A percentile compares a stretch with the other conserved stretches of the same genome.
Evolutionary conservation across 2,888 invertebrate species (phyloP).

Genomic region (Epistrophe eligans): DNA sequence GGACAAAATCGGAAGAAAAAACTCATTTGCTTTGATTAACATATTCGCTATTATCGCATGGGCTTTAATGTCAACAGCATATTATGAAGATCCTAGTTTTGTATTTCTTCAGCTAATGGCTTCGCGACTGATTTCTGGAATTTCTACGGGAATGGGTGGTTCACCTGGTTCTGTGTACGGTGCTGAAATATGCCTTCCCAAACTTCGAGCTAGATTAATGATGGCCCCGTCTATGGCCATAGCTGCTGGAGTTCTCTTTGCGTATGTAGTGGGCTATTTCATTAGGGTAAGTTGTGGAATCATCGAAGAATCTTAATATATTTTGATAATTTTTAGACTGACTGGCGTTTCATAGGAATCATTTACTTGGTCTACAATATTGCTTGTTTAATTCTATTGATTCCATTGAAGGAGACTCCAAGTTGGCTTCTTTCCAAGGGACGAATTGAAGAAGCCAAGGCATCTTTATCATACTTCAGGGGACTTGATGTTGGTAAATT

Average conservation of each 20-base stretch:
- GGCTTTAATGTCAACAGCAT: slow-evolving; percentile 81
- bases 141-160: slow-evolving; percentile 82
- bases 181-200: slow-evolving; percentile 85
- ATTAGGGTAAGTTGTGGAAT: slow-evolving; percentile 78
- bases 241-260: slow-evolving; percentile 87
- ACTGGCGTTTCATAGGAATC: slow-evolving; percentile 81
- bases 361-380: slow-evolving; percentile 81
- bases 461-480: slow-evolving; percentile 86
- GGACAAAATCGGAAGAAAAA: slow-evolving; percentile 82
- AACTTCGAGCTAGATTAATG: slow-evolving; percentile 87
- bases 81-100: slow-evolving; percentile 74
- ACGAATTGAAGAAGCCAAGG: slow-evolving; percentile 85
- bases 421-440: slow-evolving; percentile 88
- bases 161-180: slow-evolving; percentile 83
- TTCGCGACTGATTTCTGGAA: slow-evolving; percentile 81
- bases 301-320: background rate
- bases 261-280: slow-evolving; percentile 87
- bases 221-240: slow-evolving; percentile 87
- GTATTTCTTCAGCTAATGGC: slow-evolving; percentile 81
- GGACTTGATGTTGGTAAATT: slow-evolving; percentile 83
- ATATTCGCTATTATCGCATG: slow-evolving; percentile 80
- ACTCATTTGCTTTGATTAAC: slow-evolving; percentile 81
- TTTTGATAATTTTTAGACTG: slow-evolving; percentile 76
- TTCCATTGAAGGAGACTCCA: slow-evolving; percentile 88
- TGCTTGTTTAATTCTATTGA: slow-evolving; percentile 83